Conservation (phyloP, 2,888 invertebrate genomes). For the Aleiodes alternator region DNA sequence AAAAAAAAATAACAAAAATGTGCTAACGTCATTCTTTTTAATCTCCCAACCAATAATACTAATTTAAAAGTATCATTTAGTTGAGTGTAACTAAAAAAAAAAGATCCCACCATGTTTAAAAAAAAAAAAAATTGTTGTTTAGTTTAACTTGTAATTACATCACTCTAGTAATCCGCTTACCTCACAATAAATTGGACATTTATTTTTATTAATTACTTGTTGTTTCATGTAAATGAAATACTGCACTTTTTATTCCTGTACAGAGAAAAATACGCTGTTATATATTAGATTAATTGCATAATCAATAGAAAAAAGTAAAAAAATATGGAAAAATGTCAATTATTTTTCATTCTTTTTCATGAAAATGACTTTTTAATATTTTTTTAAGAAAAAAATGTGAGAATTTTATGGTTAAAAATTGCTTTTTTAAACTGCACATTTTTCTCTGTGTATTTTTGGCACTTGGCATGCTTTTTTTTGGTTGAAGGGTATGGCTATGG, state of each 20-base stretch:
- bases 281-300: neutral
- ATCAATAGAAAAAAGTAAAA: no score
- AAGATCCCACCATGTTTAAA: conserved; percentile 5
- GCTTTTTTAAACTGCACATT: conserved; percentile 34
- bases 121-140: conserved; percentile 9
- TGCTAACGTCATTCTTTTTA: conserved; percentile 4
- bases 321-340: no score
- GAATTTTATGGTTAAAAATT: conserved; percentile 34
- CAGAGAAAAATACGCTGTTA: conserved; percentile 10
- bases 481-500: conserved; percentile 63
- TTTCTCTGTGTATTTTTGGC: conserved; percentile 42
- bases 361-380: conserved; percentile 5
- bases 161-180: conserved; percentile 24
- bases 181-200: conserved; percentile 20
- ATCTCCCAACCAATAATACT: neutral
- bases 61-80: neutral
- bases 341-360: neutral
- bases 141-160: conserved; percentile 3
- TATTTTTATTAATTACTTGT: conserved; percentile 29
- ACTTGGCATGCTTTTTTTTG: conserved; percentile 63
- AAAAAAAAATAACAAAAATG: neutral
- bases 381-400: neutral
- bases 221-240: conserved; percentile 3
- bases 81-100: neutral
- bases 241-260: neutral